phyloP scores from a whole-genome alignment of 2,888 invertebrate genomes.

The Euspilapteryx auroguttella region DNA sequence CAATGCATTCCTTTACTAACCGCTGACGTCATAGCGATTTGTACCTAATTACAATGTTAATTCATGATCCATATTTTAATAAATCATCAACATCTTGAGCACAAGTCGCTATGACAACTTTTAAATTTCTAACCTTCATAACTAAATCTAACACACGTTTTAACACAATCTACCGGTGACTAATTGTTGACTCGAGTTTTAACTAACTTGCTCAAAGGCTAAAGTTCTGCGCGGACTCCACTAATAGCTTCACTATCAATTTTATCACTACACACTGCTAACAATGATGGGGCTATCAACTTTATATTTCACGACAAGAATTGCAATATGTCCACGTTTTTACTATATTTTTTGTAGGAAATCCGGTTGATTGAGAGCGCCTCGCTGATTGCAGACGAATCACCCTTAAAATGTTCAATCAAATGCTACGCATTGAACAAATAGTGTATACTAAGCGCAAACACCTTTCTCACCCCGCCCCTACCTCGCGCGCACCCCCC shows the following conservation, averaged over 20 bases:
- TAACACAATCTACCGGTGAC: constrained; percentile 1
- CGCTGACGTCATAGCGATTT: constrained; percentile 28
- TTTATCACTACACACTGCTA: constrained; percentile 51
- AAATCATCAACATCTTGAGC: too few relatives aligned
- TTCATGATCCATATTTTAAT: too few relatives aligned
- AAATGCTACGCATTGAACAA: constrained; percentile 52
- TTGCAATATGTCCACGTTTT: constrained; percentile 53
- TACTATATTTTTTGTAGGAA: constrained; percentile 41
- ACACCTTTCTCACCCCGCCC: constrained; percentile 22
- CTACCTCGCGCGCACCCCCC: constrained; percentile 10
- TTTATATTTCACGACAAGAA: constrained; percentile 47
- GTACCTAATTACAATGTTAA: too few relatives aligned
- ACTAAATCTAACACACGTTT: constrained; percentile 4
- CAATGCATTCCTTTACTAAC: constrained; percentile 52
- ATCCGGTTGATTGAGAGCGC: constrained; percentile 43
- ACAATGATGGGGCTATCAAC: constrained; percentile 59
- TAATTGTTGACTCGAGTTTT: constrained; percentile 18
- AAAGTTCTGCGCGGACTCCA: constrained; percentile 43
- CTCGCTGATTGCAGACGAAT: constrained; percentile 44
- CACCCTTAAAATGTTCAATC: constrained; percentile 54
- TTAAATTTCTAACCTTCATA: constrained; percentile 2
- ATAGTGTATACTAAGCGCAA: constrained; percentile 43
- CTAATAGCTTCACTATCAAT: constrained; percentile 54
- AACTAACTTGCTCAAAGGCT: constrained; percentile 21
- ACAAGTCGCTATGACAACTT: background rate